Percentiles rank a stretch among this genome's conserved stretches.
phyloP scores from a whole-genome alignment of 2,797 vertebrate genomes.

The Passerculus sandwichensis region DNA sequence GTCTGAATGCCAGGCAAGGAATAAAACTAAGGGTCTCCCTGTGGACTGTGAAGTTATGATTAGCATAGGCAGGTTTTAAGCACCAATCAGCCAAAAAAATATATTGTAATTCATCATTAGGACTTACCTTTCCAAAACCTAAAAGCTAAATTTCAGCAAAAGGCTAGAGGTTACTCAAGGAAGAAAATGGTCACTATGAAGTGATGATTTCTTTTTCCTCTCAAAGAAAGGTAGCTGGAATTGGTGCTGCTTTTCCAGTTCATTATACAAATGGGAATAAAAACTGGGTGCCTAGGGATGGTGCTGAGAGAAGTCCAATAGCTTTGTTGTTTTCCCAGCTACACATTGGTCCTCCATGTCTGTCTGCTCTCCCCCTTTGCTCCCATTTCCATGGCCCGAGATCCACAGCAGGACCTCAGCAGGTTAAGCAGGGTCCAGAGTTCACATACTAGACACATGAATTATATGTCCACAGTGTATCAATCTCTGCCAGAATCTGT shows the following conservation, averaged over 20 bases:
- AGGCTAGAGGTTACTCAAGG: not conserved
- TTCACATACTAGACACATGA: slow-evolving; percentile 49
- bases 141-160: not conserved
- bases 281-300: not conserved
- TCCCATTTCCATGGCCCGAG: not conserved
- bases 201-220: slow-evolving; percentile 20
- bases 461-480: slow-evolving; percentile 61
- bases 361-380: not conserved
- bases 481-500: slow-evolving; percentile 52
- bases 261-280: not conserved
- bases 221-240: not conserved
- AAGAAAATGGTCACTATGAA: not conserved
- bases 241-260: slow-evolving; percentile 14
- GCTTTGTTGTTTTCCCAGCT: slow-evolving; percentile 2
- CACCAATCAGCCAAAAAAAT: slow-evolving; percentile 18
- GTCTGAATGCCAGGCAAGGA: slow-evolving; percentile 67
- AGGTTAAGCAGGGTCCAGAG: slow-evolving; percentile 42
- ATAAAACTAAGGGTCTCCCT: slow-evolving; percentile 61
- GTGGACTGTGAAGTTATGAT: slow-evolving; percentile 55
- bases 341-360: not conserved
- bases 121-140: slow-evolving; percentile 17
- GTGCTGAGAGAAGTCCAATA: not conserved
- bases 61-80: slow-evolving; percentile 48
- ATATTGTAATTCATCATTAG: slow-evolving; percentile 14
- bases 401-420: slow-evolving; percentile 12